Evolutionary conservation across 1,140 invertebrate genomes (phyloP), one percentile per base, ranked within the genome.

Genomic region (Tyrophagus putrescentiae): DNA sequence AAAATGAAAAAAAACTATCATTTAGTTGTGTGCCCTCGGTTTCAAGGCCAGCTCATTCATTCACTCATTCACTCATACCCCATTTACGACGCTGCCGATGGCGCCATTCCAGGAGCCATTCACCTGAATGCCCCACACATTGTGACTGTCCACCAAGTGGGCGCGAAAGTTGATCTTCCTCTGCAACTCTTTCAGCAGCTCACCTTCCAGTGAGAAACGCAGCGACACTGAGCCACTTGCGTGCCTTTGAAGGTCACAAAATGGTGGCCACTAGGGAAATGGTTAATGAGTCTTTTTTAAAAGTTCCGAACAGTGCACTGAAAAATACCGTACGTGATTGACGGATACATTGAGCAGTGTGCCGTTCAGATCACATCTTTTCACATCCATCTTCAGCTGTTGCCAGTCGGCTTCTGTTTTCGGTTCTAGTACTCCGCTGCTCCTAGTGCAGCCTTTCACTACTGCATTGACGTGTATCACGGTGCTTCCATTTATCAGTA

Each of bases 251-350:
- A 48, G 7, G 9, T 48, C 21, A 48, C 45, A 48, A 18, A 48
- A 48, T 48, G 45, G 45, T 48, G 31, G 7, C 45, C 45, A 48
- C 45, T 48, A 7, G 31, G 7, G 31, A 48, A 48, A 7, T n/a
- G n/a, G n/a, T n/a, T n/a, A n/a, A n/a, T n/a, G n/a, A n/a, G n/a
- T n/a, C n/a, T n/a, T n/a, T n/a, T n/a, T n/a, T n/a, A n/a, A n/a
- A n/a, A n/a, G n/a, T n/a, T n/a, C n/a, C n/a, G n/a, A n/a, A n/a
- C n/a, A n/a, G n/a, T n/a, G n/a, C n/a, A n/a, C n/a, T n/a, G n/a
- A n/a, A n/a, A n/a, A n/a, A n/a, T n/a, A n/a, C n/a, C n/a, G n/a
- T n/a, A n/a, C n/a, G n/a, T n/a, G n/a, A n/a, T n/a, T n/a, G n/a
- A n/a, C n/a, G n/a, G n/a, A n/a, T n/a, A n/a, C n/a, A n/a, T n/a